Percentiles rank a stretch among this genome's conserved stretches.
These are phyloP conservation scores for Gallinago undulata DNA, from an alignment of 2,113 vertebrate species.

Conservation along the genomic window DNA sequence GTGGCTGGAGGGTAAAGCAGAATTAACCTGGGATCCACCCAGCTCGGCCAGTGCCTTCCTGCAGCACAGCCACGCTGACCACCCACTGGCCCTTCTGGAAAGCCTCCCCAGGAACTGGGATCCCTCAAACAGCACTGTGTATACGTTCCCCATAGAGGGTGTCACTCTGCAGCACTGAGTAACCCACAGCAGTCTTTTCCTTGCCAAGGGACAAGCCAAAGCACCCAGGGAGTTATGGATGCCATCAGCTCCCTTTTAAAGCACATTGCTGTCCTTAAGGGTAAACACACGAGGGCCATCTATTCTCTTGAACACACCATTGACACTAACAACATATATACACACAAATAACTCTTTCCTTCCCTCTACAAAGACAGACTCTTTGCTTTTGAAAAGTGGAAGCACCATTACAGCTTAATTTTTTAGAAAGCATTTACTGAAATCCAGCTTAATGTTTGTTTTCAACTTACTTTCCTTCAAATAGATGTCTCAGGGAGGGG, in stretches of 20 bases:
- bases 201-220: background rate
- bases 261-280: background rate
- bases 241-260: background rate
- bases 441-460: background rate
- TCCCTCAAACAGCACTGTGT: background rate
- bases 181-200: background rate
- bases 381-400: background rate
- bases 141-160: background rate
- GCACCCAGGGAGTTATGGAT: background rate
- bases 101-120: background rate
- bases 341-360: background rate
- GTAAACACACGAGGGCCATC: background rate
- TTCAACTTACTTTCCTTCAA: background rate
- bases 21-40: background rate
- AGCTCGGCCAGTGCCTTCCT: background rate
- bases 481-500: background rate
- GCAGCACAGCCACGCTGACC: background rate
- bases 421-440: background rate
- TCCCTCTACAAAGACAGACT: background rate
- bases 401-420: background rate
- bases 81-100: accelerated
- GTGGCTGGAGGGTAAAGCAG: background rate
- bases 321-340: background rate
- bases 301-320: background rate
- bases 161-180: background rate